Evolutionary conservation across 1,140 invertebrate species (phyloP), one percentile per base, ranked within the genome.

Genomic region (Arion vulgaris): DNA sequence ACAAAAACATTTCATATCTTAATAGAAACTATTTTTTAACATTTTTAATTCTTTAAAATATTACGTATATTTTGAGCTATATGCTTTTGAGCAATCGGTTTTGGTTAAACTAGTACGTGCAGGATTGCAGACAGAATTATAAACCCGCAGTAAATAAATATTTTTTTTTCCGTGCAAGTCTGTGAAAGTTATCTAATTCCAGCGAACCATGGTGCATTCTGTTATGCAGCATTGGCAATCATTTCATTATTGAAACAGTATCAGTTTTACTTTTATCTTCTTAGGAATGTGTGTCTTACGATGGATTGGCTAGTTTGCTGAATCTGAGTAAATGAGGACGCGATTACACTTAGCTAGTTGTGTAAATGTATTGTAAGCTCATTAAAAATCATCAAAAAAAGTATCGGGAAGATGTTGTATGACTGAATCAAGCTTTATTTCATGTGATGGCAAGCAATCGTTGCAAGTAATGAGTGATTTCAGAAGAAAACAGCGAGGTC

Each of bases 381-480:
- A n/a, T n/a, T n/a, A n/a, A n/a, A n/a, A n/a, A n/a, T n/a, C n/a
- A n/a, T n/a, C n/a, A n/a, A n/a, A n/a, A n/a, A n/a, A n/a, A n/a
- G n/a, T n/a, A n/a, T n/a, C n/a, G n/a, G n/a, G n/a, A n/a, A n/a
- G n/a, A n/a, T n/a, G n/a, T n/a, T n/a, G n/a, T n/a, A 45, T 7
- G 5, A 45, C 41, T 45, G 41, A 45, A 15, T 45, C 41, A 45
- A 45, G 15, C 41, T 45, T 9, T 19, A n/a, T 57, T 57, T 4
- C 53, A 57, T n/a, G n/a, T n/a, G n/a, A n/a, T n/a, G n/a, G n/a
- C n/a, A n/a, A n/a, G 23, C 53, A 5, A 57, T 15, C 41, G 9
- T 19, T 15, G 53, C 53, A 57, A 38, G 36, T 36, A n/a, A 80
- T 80, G 78, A 80, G 78, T 51, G 78, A 80, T 41, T 71, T 38